Conservation (phyloP, 1,140 invertebrate species). For the Charaxes varanes region DNA sequence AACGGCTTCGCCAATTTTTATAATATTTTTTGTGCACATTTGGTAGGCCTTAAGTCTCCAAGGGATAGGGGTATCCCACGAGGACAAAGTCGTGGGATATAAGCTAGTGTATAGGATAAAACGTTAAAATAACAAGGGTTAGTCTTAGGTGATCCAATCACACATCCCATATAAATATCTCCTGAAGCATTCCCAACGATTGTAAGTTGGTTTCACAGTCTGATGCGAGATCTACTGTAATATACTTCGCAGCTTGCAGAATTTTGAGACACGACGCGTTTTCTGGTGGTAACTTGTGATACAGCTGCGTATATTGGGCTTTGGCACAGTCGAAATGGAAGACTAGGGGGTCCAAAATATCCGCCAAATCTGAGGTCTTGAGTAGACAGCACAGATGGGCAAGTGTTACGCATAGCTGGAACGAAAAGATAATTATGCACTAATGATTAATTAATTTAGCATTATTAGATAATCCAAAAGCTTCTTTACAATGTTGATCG, state of each 20-base stretch:
- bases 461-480: no score
- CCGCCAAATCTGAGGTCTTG: conserved; percentile 45
- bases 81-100: no score
- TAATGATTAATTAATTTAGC: no score
- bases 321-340: conserved; percentile 62
- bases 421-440: no score
- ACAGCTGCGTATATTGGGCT: conserved; percentile 50
- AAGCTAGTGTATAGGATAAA: no score
- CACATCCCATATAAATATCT: conserved; percentile 69
- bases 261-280: conserved; percentile 57
- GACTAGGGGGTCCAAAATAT: conserved; percentile 56
- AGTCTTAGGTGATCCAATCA: no score
- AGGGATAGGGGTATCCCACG: no score
- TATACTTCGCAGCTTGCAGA: conserved; percentile 62
- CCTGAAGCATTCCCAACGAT: conserved; percentile 56
- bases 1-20: no score
- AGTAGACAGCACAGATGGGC: conserved; percentile 61
- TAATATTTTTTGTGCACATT: no score
- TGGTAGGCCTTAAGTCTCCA: no score
- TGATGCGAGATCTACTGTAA: conserved; percentile 57
- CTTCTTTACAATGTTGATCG: no score
- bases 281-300: conserved; percentile 57
- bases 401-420: conserved; percentile 65
- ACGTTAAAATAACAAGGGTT: no score
- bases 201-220: conserved; percentile 48